Conservation (phyloP, 2,888 invertebrate species). For the Sinelater perroti region DNA sequence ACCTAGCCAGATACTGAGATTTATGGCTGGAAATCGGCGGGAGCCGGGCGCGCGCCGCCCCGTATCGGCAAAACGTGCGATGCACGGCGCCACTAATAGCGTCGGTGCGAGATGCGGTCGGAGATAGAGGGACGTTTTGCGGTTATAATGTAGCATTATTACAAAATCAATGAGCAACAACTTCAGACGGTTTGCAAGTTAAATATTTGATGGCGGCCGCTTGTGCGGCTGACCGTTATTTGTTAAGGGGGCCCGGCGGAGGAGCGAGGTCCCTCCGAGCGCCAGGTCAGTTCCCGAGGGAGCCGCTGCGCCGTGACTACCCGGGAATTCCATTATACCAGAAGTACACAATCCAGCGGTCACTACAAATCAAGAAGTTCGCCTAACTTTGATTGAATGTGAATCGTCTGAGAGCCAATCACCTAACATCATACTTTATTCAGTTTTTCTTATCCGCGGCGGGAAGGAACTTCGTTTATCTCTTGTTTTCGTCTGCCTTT, state of each 20-base stretch:
- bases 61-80: constrained; percentile 4
- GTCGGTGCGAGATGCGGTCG: constrained; percentile 12
- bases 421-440: constrained; percentile 51
- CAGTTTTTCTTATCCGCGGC: constrained; percentile 28
- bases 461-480: constrained; percentile 1
- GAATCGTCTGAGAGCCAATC: constrained; percentile 50
- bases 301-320: constrained; percentile 51
- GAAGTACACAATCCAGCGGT: constrained; percentile 53
- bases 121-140: constrained; percentile 26
- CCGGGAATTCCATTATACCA: constrained; percentile 57
- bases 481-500: not conserved
- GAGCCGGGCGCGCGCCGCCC: too few species aligned
- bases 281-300: constrained; percentile 56
- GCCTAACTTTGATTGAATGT: constrained; percentile 55
- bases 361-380: constrained; percentile 54
- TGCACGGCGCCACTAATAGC: constrained; percentile 11
- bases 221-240: constrained; percentile 48
- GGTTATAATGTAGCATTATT: constrained; percentile 31
- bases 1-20: too few species aligned
- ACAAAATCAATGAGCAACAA: constrained; percentile 34
- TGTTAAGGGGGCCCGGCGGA: constrained; percentile 48
- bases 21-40: too few species aligned
- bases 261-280: constrained; percentile 49
- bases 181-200: constrained; percentile 44
- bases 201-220: constrained; percentile 53